Evolutionary conservation across 2,888 invertebrate species (phyloP).

Genomic region (Mantis religiosa): DNA sequence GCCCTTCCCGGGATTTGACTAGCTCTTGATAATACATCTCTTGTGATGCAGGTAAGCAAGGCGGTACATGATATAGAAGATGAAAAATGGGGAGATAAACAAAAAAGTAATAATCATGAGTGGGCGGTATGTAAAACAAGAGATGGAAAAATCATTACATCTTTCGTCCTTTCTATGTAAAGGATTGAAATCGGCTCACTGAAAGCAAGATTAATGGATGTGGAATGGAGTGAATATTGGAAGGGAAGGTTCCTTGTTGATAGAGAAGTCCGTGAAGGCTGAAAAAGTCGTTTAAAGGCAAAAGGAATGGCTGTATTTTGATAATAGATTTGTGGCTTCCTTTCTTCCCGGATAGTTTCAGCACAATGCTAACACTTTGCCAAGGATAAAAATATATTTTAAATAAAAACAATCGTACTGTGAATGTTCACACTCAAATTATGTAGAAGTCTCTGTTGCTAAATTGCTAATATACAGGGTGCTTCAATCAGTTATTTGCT

Average conservation of each 20-base stretch:
- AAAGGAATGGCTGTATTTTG: background rate
- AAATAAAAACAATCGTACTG: background rate
- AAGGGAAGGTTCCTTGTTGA: background rate
- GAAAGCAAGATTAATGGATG: background rate
- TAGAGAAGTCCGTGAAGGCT: background rate
- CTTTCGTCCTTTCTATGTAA: background rate
- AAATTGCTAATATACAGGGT: no score
- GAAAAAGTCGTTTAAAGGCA: background rate
- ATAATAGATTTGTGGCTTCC: background rate
- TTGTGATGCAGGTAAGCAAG: background rate
- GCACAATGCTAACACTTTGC: background rate
- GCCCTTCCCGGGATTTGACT: background rate
- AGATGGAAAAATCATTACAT: background rate
- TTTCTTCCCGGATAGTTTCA: background rate
- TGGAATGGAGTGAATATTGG: background rate
- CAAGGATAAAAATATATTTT: background rate
- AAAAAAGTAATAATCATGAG: background rate
- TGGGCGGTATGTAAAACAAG: background rate
- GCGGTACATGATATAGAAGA: background rate
- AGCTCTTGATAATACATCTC: background rate
- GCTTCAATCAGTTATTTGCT: no score
- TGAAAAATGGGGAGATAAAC: background rate
- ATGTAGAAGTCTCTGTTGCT: no score
- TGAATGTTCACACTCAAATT: background rate
- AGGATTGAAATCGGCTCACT: background rate